Percentiles rank a stretch among this genome's conserved stretches.
Conservation (phyloP, 2,888 invertebrate species). For the Phragmatobia fuliginosa region DNA sequence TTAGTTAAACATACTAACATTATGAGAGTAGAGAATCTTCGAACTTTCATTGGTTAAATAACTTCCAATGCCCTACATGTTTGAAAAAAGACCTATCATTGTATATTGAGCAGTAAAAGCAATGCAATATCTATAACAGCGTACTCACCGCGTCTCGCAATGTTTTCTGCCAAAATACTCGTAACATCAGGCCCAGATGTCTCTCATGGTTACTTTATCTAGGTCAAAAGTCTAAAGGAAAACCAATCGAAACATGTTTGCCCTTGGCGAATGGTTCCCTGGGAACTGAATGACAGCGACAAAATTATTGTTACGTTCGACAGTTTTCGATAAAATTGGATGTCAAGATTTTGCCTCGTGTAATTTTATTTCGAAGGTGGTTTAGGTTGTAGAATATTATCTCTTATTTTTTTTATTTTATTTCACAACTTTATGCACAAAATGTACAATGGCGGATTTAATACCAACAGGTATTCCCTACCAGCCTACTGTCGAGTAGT, state of each 20-base stretch:
- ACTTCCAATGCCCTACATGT: not conserved
- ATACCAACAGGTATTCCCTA: no score
- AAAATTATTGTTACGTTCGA: constrained; percentile 1
- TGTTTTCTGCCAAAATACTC: constrained; percentile 6
- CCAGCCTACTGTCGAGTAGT: no score
- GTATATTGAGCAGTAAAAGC: not conserved
- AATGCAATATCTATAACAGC: not conserved
- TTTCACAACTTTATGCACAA: no score
- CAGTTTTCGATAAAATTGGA: not conserved
- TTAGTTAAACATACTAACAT: no score
- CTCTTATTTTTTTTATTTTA: not conserved
- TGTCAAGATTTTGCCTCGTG: not conserved
- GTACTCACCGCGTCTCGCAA: not conserved
- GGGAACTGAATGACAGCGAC: constrained; percentile 1
- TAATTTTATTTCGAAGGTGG: not conserved
- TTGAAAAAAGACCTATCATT: not conserved
- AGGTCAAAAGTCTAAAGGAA: not conserved
- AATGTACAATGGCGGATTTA: no score
- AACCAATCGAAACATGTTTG: not conserved
- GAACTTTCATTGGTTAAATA: not conserved
- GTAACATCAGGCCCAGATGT: not conserved
- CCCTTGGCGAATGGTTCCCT: not conserved
- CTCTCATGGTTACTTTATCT: constrained; percentile 1
- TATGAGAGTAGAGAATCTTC: not conserved
- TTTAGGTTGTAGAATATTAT: not conserved